Conservation (phyloP, 1,140 invertebrate species). For the Trichonephila clavipes region DNA sequence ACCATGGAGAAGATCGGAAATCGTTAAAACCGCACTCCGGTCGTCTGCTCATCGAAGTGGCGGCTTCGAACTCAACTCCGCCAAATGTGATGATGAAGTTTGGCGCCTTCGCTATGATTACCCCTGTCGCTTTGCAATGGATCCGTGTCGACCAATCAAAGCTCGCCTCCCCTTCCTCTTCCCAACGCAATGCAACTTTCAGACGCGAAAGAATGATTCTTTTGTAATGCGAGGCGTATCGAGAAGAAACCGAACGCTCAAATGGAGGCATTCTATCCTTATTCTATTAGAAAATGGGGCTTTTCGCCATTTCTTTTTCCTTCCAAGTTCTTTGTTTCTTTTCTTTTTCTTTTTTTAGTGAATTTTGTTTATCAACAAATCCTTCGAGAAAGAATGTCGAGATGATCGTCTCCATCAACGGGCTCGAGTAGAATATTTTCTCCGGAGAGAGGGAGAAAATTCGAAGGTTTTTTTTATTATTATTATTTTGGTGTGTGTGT, state of each 20-base stretch:
- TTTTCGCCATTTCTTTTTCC: neutral
- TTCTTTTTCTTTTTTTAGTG: neutral
- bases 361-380: conserved; percentile 51
- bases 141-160: conserved; percentile 37
- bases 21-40: neutral
- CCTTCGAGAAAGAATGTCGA: conserved; percentile 10
- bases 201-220: conserved; percentile 21
- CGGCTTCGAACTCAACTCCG: neutral
- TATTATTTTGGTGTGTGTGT: too few species aligned
- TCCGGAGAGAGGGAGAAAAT: neutral
- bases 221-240: conserved; percentile 2
- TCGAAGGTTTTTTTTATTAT: neutral
- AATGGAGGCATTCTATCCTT: conserved; percentile 48
- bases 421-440: neutral
- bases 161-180: conserved; percentile 19
- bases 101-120: conserved; percentile 37
- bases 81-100: conserved; percentile 25
- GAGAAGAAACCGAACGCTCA: conserved; percentile 19
- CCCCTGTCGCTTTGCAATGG: conserved; percentile 25
- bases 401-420: conserved; percentile 27
- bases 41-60: conserved; percentile 16
- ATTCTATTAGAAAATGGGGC: neutral
- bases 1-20: conserved; percentile 12
- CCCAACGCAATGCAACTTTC: neutral
- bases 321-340: neutral